A percentile compares a stretch with the other conserved stretches of the same genome.
These are phyloP conservation scores for Nephrotoma guestfalica DNA, from an alignment of 2,888 invertebrate genomes.

Conservation along the genomic window DNA sequence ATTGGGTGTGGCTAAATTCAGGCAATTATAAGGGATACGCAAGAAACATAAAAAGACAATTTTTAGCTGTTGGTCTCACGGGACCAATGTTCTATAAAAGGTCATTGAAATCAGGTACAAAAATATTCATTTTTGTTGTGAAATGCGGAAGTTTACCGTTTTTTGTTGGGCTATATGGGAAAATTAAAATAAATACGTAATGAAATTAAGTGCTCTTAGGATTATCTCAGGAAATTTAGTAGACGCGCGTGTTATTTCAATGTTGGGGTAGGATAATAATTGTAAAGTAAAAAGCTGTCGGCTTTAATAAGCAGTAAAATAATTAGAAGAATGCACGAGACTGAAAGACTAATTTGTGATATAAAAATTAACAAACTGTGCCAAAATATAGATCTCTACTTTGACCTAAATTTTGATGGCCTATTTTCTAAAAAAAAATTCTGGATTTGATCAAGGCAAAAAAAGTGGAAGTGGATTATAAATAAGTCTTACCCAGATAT, in stretches of 20 bases:
- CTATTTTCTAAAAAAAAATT: no score
- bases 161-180: background rate
- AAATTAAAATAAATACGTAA: background rate
- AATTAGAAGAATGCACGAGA: no score
- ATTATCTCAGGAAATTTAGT: background rate
- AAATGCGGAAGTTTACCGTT: background rate
- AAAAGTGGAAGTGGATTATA: no score
- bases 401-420: no score
- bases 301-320: no score
- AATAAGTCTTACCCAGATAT: no score
- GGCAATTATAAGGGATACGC: background rate
- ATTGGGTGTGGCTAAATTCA: background rate
- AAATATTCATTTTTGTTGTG: background rate
- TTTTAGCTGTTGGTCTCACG: background rate
- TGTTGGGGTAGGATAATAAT: background rate
- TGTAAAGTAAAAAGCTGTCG: no score
- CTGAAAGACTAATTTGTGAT: no score
- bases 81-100: background rate
- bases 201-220: background rate
- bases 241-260: background rate
- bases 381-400: no score
- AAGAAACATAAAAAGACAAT: background rate
- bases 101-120: background rate
- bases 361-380: no score
- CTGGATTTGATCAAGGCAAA: no score